These are phyloP conservation scores for Eulemur rufifrons DNA, from an alignment of 2,113 vertebrate species.

Conservation along the genomic window DNA sequence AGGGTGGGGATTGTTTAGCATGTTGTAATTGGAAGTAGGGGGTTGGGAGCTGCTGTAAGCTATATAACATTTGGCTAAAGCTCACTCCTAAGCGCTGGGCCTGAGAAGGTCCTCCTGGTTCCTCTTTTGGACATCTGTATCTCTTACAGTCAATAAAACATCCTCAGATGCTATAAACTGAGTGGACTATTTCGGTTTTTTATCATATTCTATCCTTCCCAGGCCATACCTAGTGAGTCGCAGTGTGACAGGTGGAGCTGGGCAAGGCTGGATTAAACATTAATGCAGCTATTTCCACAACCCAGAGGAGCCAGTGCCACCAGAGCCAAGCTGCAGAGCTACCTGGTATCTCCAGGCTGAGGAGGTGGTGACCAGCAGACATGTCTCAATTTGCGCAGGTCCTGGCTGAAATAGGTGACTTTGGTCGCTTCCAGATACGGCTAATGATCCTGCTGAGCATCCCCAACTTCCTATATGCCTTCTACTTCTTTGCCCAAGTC, in stretches of 20 bases:
- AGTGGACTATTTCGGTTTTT: not conserved
- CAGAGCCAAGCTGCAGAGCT: not conserved
- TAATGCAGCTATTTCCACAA: constrained; percentile 66
- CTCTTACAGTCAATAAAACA: not conserved
- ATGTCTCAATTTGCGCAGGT: constrained; percentile 83
- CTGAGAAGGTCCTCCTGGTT: not conserved
- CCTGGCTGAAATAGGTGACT: constrained; percentile 87
- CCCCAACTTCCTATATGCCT: constrained; percentile 79
- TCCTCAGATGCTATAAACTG: not conserved
- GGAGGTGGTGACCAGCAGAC: not conserved
- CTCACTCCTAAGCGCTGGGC: too few relatives aligned
- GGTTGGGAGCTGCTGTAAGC: not conserved
- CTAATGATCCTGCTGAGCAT: constrained; percentile 84
- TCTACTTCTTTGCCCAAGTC: constrained; percentile 89
- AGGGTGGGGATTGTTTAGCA: not conserved
- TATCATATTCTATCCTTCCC: not conserved
- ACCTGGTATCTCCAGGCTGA: not conserved
- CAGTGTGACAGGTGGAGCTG: not conserved
- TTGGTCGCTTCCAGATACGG: constrained; percentile 89
- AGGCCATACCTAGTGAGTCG: not conserved
- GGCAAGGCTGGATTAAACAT: constrained; percentile 82
- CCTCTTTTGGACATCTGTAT: not conserved
- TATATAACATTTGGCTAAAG: not conserved
- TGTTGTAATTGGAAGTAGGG: not conserved
- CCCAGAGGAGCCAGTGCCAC: not conserved